These are phyloP conservation scores for Steinernema scapterisci DNA, from an alignment of 2,888 invertebrate species.

Conservation along the genomic window DNA sequence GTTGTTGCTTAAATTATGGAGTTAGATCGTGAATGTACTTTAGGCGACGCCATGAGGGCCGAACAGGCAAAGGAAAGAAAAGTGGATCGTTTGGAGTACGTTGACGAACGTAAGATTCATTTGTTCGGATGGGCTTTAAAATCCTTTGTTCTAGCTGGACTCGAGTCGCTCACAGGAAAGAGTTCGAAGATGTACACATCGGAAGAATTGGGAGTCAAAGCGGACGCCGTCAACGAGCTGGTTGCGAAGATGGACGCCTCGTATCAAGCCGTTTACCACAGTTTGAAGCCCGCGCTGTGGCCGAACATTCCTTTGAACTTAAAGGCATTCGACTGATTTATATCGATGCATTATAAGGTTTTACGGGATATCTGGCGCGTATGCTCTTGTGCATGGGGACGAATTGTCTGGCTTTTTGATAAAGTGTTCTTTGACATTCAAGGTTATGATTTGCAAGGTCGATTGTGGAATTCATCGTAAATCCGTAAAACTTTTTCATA, in stretches of 20 bases:
- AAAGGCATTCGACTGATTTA: neutral
- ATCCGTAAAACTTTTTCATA: too few relatives aligned
- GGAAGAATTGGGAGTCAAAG: neutral
- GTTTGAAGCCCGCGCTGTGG: slow-evolving; percentile 8
- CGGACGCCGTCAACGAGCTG: slow-evolving; percentile 13
- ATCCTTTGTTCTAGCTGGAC: neutral
- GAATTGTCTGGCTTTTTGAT: neutral
- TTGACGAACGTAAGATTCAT: neutral
- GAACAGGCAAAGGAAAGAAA: neutral
- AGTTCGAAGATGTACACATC: neutral
- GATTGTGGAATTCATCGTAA: too few relatives aligned
- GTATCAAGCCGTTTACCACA: slow-evolving; percentile 16
- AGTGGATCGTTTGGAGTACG: neutral
- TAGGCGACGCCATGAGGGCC: neutral
- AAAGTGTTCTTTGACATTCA: too few relatives aligned
- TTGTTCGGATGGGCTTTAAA: neutral
- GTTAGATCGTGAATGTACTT: neutral
- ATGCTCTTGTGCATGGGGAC: neutral
- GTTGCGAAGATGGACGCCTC: neutral
- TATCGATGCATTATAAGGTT: neutral
- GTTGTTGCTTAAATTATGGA: neutral
- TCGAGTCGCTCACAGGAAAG: neutral
- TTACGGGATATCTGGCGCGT: neutral
- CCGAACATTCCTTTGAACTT: slow-evolving; percentile 18
- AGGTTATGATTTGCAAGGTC: too few relatives aligned